These are phyloP conservation scores for Rynchops niger DNA, from an alignment of 2,113 vertebrate species.

Conservation along the genomic window DNA sequence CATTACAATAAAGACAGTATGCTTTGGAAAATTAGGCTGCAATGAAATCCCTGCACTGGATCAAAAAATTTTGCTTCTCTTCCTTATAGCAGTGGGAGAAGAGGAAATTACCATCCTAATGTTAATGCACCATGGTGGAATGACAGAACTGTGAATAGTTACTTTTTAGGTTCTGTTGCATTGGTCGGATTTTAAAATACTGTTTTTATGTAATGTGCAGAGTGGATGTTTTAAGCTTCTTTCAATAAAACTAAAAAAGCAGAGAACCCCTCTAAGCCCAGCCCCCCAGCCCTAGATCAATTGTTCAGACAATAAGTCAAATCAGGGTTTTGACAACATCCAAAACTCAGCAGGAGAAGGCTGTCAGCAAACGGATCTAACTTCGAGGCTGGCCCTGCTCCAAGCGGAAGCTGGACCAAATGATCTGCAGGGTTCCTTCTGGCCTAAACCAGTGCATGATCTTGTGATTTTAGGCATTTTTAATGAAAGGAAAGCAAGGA, in stretches of 20 bases:
- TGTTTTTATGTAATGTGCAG: not conserved
- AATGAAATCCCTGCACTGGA: not conserved
- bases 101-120: not conserved
- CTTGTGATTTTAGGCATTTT: not conserved
- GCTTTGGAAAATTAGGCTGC: not conserved
- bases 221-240: fast-evolving
- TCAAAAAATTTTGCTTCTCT: not conserved
- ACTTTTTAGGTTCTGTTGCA: not conserved
- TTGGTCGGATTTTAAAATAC: not conserved
- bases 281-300: too few species aligned
- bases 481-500: not conserved
- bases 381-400: not conserved
- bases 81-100: not conserved
- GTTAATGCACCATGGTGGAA: not conserved
- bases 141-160: not conserved
- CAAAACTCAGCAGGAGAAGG: not conserved
- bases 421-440: not conserved
- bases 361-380: not conserved
- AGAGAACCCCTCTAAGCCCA: not conserved
- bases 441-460: not conserved
- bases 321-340: not conserved
- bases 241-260: not conserved
- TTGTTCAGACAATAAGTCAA: not conserved
- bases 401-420: not conserved
- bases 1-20: not conserved